Conservation (phyloP, 2,888 invertebrate genomes). For the Protonemura montana region DNA sequence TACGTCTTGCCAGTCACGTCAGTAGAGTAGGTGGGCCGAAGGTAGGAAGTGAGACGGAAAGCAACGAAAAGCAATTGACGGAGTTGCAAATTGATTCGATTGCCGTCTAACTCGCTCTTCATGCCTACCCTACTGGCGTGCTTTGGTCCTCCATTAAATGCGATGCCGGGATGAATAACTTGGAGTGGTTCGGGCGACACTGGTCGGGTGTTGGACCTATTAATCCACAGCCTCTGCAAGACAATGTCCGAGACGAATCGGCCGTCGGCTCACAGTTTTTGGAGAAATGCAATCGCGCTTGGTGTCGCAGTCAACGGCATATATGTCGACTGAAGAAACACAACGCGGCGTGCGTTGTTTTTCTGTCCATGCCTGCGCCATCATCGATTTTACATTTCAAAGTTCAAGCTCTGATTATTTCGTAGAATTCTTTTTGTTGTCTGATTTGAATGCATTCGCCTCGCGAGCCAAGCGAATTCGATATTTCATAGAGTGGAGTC, state of each 20-base stretch:
- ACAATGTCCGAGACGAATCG: background rate
- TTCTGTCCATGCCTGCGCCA: background rate
- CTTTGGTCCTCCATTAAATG: too few species aligned
- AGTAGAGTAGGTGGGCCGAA: background rate
- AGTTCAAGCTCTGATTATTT: conserved; percentile 12
- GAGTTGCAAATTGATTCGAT: conserved; percentile 12
- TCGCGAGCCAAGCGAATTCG: background rate
- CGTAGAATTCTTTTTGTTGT: background rate
- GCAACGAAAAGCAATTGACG: background rate
- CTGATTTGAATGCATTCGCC: background rate
- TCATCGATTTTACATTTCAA: background rate
- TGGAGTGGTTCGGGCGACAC: too few species aligned
- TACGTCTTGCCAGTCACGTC: background rate
- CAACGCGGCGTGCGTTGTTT: background rate
- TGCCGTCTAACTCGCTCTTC: background rate
- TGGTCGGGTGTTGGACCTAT: too few species aligned
- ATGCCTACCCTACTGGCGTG: background rate
- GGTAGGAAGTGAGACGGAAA: background rate
- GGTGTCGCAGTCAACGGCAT: background rate
- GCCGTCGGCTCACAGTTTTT: background rate
- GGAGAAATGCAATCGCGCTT: background rate
- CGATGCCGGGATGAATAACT: too few species aligned
- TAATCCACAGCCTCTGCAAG: background rate
- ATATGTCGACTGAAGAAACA: background rate
- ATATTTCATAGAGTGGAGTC: background rate